Evolutionary conservation across 2,797 vertebrate genomes (phyloP).

Genomic region (Coreius guichenoti): DNA sequence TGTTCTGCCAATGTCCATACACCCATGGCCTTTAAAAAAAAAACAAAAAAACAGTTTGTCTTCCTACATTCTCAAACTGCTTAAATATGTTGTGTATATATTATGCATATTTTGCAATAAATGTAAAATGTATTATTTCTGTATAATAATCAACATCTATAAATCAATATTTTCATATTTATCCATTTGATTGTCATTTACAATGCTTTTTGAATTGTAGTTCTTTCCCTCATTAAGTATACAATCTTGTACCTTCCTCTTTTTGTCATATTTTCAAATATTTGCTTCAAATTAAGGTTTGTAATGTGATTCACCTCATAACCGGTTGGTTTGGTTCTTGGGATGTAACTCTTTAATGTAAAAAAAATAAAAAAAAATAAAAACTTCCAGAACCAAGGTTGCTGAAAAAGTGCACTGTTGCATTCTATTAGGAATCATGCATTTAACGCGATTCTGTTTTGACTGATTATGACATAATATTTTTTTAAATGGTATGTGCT

Average conservation of each 20-base stretch:
- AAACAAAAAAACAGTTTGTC: too few species aligned
- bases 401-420: not conserved
- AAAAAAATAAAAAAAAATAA: not conserved
- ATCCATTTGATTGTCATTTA: too few species aligned
- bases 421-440: conserved; percentile 30
- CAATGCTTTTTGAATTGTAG: not conserved
- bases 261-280: not conserved
- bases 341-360: not conserved
- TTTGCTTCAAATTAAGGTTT: not conserved
- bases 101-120: conserved; percentile 30
- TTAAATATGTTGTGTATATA: too few species aligned
- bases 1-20: conserved; percentile 67
- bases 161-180: too few species aligned
- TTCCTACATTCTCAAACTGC: too few species aligned
- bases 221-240: not conserved
- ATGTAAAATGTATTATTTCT: not conserved
- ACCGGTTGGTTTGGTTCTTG: not conserved
- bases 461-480: conserved; percentile 62
- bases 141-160: not conserved
- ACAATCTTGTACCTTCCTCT: not conserved
- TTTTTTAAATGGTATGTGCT: conserved; percentile 18
- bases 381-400: not conserved
- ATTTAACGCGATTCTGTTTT: conserved; percentile 41
- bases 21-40: conserved; percentile 45
- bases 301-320: not conserved